Base-by-base conservation (phyloP, 2,888 invertebrate species). In the Ormyrus thymus region DNA sequence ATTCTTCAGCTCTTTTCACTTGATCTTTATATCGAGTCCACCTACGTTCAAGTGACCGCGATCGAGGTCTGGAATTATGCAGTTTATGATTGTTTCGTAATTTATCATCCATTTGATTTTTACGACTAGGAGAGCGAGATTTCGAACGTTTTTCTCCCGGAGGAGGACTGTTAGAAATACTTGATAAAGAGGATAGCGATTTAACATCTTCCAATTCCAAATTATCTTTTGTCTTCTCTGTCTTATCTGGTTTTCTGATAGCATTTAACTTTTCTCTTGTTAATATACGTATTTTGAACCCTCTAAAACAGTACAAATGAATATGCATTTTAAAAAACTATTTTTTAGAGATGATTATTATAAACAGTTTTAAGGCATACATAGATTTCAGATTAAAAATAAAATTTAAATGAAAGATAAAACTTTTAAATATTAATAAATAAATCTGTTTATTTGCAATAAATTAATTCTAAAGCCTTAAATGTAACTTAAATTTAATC, bases 141-240 rank as follows among this genome's bases (percentile, higher is more conserved):
- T 87, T 85, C 6, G 89, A 89, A 13, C 89, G 87, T 6, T 29
- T 29, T 29, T 29, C 29, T 29, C 88, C 86, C 11, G 89, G 88
- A 0, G 90, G 88, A 4, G 90, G 89, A 73, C 91, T 91, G 79
- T 91, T 91, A 0, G 92, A 92, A 78, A 91, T 90, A 78, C 91
- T 92, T 2, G 92, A 92, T n/a, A 92, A 87, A 15, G 92, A 92
- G 7, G 92, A 92, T 46, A 92, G 84, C 0, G 92, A 92, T 71
- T 91, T 89, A 9, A 91, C 87, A 45, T 90, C 89, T 71, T 90
- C 90, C 1, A 78, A 62, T n/a, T 81, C 83, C 73, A 45, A 82
- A 82, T 71, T 84, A 83, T 88, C 89, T 7, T 86, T 86, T 51
- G 65, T 69, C 65, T 86, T 86, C 48, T 84, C 84, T 45, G 81